phyloP scores from a whole-genome alignment of 2,113 vertebrate genomes.

The Chaetodon trifascialis region DNA sequence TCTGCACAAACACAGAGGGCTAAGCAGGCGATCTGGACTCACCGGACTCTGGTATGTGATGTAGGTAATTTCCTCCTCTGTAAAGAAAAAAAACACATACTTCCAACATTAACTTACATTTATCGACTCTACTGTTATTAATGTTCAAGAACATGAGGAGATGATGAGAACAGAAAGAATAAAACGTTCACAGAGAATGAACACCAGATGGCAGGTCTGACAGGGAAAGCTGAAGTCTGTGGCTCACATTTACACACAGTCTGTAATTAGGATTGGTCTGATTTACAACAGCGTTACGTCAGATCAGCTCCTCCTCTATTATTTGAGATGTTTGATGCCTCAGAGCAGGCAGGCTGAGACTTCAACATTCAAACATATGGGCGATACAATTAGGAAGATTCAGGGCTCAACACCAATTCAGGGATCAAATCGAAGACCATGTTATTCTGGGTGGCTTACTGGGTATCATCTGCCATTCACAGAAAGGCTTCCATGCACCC shows the following conservation, averaged over 20 bases:
- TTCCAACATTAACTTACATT: background rate
- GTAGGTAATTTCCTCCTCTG: constrained; percentile 81
- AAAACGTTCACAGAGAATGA: background rate
- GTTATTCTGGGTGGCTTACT: background rate
- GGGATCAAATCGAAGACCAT: background rate
- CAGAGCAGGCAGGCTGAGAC: background rate
- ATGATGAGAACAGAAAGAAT: background rate
- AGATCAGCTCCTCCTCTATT: background rate
- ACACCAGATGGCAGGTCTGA: background rate
- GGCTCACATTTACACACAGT: background rate
- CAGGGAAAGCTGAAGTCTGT: background rate
- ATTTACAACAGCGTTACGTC: background rate
- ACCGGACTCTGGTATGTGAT: constrained; percentile 76
- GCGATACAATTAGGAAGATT: too few relatives aligned
- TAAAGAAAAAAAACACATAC: constrained; percentile 3
- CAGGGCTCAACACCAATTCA: too few relatives aligned
- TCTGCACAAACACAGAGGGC: background rate
- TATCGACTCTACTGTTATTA: background rate
- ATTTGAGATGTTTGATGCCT: background rate
- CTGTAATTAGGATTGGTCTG: background rate
- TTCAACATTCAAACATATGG: background rate
- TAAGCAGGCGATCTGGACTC: constrained; percentile 51
- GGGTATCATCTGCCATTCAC: background rate
- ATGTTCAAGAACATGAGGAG: too few relatives aligned
- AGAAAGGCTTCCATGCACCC: too few relatives aligned